Conservation (phyloP, 2,797 vertebrate genomes). For the Agapornis canus region DNA sequence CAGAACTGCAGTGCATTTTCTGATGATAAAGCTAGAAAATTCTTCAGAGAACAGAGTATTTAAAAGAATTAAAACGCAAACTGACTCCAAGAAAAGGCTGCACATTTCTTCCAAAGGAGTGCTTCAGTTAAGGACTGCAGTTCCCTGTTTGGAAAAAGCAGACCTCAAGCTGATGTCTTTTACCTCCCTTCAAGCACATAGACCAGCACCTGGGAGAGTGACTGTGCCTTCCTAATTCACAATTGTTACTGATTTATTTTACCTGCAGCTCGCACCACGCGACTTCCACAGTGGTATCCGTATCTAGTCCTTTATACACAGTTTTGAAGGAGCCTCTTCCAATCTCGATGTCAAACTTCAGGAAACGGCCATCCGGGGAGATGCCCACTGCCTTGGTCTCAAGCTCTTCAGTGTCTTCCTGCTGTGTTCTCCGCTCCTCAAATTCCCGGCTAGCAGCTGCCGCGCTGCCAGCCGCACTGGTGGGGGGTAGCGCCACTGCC, state of each 20-base stretch:
- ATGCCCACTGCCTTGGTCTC: conserved; percentile 97
- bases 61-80: background rate
- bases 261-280: conserved; percentile 99
- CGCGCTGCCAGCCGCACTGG: conserved; percentile 3
- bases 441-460: conserved; percentile 54
- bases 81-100: background rate
- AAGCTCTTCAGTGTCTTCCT: conserved; percentile 93
- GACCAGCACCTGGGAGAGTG: conserved; percentile 8
- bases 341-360: conserved; percentile 98
- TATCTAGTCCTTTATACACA: conserved; percentile 97
- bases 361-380: conserved; percentile 93
- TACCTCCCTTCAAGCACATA: background rate
- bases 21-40: background rate
- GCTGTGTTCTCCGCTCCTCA: conserved; percentile 70
- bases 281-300: conserved; percentile 97
- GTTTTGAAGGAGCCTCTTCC: conserved; percentile 98
- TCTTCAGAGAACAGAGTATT: background rate
- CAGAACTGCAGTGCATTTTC: background rate
- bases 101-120: background rate
- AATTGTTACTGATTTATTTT: conserved; percentile 46
- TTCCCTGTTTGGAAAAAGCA: background rate
- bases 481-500: conserved; percentile 55
- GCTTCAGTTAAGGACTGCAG: background rate
- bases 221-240: background rate
- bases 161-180: background rate